Evolutionary conservation across 2,888 invertebrate genomes (phyloP).

Genomic region (Parasteatoda lunata): DNA sequence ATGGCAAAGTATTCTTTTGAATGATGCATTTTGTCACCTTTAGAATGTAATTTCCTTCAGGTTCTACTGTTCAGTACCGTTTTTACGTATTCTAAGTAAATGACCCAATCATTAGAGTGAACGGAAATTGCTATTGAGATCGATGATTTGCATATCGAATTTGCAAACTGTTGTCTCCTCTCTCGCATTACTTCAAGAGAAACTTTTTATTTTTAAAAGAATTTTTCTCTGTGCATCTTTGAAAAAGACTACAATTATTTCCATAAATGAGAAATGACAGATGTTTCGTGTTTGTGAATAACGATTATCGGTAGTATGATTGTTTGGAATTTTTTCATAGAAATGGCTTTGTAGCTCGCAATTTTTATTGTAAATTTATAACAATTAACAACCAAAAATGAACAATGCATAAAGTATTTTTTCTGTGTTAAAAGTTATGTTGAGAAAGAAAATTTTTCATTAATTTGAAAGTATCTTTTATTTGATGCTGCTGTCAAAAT

Average conservation of each 20-base stretch:
- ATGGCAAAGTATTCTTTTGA: not conserved
- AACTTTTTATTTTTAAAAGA: not conserved
- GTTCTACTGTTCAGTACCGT: not conserved
- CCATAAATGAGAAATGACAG: not conserved
- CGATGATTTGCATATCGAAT: constrained; percentile 38
- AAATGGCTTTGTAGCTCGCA: too few relatives aligned
- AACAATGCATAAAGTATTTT: too few relatives aligned
- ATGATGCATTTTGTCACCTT: not conserved
- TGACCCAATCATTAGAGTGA: constrained; percentile 7
- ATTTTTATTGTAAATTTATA: too few relatives aligned
- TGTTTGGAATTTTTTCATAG: too few relatives aligned
- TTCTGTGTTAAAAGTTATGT: too few relatives aligned
- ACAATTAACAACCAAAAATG: too few relatives aligned
- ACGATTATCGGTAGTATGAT: too few relatives aligned
- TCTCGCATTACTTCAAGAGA: not conserved
- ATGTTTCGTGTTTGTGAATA: too few relatives aligned
- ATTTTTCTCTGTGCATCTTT: not conserved
- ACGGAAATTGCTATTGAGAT: constrained; percentile 27
- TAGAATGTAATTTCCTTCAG: not conserved
- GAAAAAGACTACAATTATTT: not conserved
- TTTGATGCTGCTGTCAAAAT: too few relatives aligned
- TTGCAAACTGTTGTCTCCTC: not conserved
- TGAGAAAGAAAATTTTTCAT: too few relatives aligned
- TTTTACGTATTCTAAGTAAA: too few relatives aligned
- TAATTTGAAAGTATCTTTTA: too few relatives aligned